Conservation (phyloP, 2,888 invertebrate genomes). For the Trachelus stipa region DNA sequence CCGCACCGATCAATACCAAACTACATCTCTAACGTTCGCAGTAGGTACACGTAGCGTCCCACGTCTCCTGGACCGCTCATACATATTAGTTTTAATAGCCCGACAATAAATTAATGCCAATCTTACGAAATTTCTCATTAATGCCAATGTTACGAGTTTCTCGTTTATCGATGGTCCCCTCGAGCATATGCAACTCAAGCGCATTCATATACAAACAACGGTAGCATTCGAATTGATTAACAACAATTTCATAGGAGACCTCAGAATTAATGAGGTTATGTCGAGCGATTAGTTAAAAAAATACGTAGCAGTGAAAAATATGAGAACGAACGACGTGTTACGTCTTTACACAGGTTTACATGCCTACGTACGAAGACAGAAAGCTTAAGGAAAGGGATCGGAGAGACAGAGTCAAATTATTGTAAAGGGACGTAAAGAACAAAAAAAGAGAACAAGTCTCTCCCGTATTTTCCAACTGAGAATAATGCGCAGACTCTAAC, state of each 20-base stretch:
- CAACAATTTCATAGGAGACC: not conserved
- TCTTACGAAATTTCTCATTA: not conserved
- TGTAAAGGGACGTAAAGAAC: not conserved
- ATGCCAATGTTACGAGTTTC: not conserved
- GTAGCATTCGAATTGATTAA: not conserved
- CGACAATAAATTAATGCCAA: not conserved
- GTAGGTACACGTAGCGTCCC: not conserved
- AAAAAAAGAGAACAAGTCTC: not conserved
- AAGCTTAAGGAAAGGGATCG: no score
- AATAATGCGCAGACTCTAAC: not conserved
- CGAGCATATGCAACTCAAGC: not conserved
- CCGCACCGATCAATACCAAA: slow-evolving; percentile 41
- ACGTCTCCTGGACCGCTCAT: not conserved
- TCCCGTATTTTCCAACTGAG: not conserved
- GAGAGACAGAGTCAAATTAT: not conserved
- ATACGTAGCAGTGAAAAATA: not conserved
- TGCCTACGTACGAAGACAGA: not conserved
- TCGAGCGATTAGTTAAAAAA: not conserved
- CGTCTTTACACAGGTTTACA: not conserved
- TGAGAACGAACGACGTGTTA: not conserved
- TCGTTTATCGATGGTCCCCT: not conserved
- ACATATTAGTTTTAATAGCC: not conserved
- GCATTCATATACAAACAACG: not conserved
- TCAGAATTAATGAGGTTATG: not conserved
- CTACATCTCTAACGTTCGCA: slow-evolving; percentile 6